These are phyloP conservation scores for Chiloscyllium punctatum DNA, from an alignment of 2,797 vertebrate genomes.

Conservation along the genomic window DNA sequence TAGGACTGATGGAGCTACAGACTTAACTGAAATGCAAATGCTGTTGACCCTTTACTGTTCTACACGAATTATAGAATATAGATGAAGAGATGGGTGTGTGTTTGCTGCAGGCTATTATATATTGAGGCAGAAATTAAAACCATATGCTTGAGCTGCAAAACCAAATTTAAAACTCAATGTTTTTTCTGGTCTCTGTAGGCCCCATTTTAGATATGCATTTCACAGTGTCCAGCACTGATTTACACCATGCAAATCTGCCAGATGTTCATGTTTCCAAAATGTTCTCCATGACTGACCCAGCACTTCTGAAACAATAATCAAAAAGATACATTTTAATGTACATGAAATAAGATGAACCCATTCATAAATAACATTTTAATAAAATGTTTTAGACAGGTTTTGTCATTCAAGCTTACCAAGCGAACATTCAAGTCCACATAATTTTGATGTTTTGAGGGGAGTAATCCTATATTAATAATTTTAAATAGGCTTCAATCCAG, in stretches of 20 bases:
- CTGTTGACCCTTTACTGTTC: background rate
- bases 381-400: background rate
- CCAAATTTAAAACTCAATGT: background rate
- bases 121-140: slow-evolving; percentile 26
- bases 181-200: background rate
- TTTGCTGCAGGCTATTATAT: slow-evolving; percentile 19
- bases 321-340: background rate
- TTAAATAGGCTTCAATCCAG: background rate
- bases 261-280: background rate
- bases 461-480: background rate
- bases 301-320: background rate
- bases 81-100: slow-evolving; percentile 15
- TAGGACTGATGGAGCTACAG: background rate
- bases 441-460: background rate
- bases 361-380: background rate
- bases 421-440: background rate
- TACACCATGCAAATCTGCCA: background rate
- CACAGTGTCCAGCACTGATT: background rate
- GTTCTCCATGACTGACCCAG: background rate
- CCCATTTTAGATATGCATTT: background rate
- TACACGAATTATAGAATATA: background rate
- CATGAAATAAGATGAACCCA: background rate
- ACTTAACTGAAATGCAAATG: background rate
- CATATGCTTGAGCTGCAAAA: slow-evolving; percentile 21
- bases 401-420: background rate